phyloP scores from a whole-genome alignment of 2,888 invertebrate genomes.

The Falcaria lacertinaria region DNA sequence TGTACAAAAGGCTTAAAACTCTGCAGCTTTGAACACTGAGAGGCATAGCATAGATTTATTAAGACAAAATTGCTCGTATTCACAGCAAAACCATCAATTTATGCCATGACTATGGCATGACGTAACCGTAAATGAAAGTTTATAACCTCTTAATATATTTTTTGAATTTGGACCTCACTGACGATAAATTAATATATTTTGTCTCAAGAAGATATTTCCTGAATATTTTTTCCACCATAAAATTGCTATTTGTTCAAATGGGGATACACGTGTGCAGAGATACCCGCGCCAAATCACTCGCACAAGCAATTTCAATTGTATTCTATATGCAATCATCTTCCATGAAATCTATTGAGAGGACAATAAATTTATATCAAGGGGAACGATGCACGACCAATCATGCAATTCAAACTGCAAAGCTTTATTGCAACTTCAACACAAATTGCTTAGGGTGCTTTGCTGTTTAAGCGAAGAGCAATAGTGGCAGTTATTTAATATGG shows the following conservation, averaged over 20 bases:
- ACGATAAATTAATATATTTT: too few species aligned
- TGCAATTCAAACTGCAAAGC: constrained; percentile 65
- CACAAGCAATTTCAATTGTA: constrained; percentile 33
- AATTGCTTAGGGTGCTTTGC: constrained; percentile 37
- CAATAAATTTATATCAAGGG: constrained; percentile 70
- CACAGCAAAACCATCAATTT: too few species aligned
- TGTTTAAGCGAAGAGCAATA: constrained; percentile 36
- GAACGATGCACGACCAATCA: constrained; percentile 64
- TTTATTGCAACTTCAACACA: constrained; percentile 57
- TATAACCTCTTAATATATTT: too few species aligned
- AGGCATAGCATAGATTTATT: too few species aligned
- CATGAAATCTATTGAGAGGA: constrained; percentile 43
- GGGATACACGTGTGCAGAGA: background rate
- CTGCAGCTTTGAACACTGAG: background rate
- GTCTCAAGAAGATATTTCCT: too few species aligned
- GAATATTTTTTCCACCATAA: too few species aligned
- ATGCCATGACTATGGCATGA: too few species aligned
- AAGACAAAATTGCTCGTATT: too few species aligned
- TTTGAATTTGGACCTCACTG: too few species aligned
- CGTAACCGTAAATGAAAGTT: too few species aligned
- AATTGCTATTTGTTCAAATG: background rate
- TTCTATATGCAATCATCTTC: constrained; percentile 40
- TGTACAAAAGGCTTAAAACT: constrained; percentile 25
- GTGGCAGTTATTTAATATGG: constrained; percentile 47
- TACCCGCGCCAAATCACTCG: constrained; percentile 17